These are phyloP conservation scores for Sebastes minor DNA, from an alignment of 2,797 vertebrate genomes.

Conservation along the genomic window DNA sequence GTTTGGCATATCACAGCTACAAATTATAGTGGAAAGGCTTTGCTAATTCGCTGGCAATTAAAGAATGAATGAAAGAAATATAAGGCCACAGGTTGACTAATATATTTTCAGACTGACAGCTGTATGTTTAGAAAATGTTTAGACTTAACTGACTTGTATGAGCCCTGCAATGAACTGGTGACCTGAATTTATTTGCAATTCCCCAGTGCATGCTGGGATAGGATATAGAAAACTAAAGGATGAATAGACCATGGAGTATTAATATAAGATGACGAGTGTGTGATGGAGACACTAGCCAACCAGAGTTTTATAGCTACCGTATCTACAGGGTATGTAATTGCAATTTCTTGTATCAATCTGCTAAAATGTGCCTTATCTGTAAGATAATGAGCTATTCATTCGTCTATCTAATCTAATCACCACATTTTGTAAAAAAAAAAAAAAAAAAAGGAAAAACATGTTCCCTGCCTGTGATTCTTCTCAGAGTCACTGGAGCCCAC, in stretches of 20 bases:
- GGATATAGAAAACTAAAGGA: background rate
- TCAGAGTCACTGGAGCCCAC: background rate
- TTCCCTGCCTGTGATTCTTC: background rate
- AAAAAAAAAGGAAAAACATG: background rate
- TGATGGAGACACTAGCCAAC: background rate
- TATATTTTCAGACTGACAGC: background rate
- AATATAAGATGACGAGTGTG: background rate
- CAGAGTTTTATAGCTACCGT: background rate
- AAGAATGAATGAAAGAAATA: background rate
- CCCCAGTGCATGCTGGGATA: background rate
- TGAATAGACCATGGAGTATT: background rate
- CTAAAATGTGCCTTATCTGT: background rate
- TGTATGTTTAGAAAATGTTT: background rate
- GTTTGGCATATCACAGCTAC: conserved; percentile 9
- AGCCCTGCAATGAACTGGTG: background rate
- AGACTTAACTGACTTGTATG: background rate
- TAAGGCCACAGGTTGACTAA: background rate
- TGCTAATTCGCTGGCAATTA: conserved; percentile 27
- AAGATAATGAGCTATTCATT: background rate
- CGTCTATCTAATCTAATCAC: background rate
- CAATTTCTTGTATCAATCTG: background rate
- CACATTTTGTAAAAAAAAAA: background rate
- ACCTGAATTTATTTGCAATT: background rate
- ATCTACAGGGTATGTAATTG: background rate
- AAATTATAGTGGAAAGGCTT: conserved; percentile 25